Conservation (phyloP, 2,113 vertebrate species). For the Zootoca vivipara region DNA sequence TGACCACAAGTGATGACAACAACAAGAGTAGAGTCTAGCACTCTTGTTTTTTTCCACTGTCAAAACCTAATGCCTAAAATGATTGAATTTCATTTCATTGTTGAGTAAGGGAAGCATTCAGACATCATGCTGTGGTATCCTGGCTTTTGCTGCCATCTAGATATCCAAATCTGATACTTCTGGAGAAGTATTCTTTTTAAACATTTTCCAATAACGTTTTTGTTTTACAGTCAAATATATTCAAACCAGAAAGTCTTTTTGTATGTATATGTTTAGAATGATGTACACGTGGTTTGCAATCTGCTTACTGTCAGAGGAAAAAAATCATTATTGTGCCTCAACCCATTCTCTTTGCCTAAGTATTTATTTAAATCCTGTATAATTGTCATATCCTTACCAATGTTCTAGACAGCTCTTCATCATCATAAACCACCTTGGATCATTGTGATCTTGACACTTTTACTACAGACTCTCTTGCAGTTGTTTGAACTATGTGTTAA, state of each 20-base stretch:
- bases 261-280: background rate
- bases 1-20: conserved; percentile 8
- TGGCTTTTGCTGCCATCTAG: conserved; percentile 11
- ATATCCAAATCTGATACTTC: conserved; percentile 2
- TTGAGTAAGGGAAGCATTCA: conserved; percentile 30
- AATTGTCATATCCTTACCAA: background rate
- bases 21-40: background rate
- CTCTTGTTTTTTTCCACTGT: conserved; percentile 1
- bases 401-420: background rate
- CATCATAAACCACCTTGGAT: background rate
- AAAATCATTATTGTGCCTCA: background rate
- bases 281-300: no score
- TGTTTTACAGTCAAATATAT: conserved; percentile 4
- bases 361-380: background rate
- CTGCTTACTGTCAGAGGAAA: no score
- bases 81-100: conserved; percentile 10
- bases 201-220: conserved; percentile 38
- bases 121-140: background rate
- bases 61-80: background rate
- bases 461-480: background rate
- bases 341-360: background rate
- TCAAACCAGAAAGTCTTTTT: background rate
- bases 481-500: background rate
- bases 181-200: conserved; percentile 21
- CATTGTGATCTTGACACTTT: background rate